A percentile compares a stretch with the other conserved stretches of the same genome.
Conservation (phyloP, 1,140 invertebrate species). For the Doryteuthis pealeii region DNA sequence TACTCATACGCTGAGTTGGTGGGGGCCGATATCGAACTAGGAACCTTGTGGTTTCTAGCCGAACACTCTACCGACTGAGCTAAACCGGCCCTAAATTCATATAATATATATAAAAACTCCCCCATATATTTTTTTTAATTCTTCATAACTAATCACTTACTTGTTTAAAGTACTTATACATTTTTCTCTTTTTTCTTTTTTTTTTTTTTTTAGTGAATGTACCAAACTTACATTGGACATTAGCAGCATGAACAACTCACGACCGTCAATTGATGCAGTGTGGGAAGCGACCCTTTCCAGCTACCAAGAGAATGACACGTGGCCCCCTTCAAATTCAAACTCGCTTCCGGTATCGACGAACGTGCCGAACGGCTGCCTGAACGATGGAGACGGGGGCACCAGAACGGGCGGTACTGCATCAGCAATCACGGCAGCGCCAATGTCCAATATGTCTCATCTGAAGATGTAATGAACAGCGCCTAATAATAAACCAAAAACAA, state of each 20-base stretch:
- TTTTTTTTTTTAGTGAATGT: constrained; percentile 2
- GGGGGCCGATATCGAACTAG: too few relatives aligned
- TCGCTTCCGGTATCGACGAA: neutral
- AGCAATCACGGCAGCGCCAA: neutral
- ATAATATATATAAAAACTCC: too few relatives aligned
- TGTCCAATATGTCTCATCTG: neutral
- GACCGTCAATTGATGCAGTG: constrained; percentile 37
- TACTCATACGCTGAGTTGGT: too few relatives aligned
- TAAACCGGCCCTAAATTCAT: too few relatives aligned
- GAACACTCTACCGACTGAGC: too few relatives aligned
- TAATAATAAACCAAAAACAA: neutral
- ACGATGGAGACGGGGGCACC: neutral
- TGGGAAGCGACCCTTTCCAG: constrained; percentile 39
- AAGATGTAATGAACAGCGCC: neutral
- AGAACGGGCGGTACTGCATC: neutral
- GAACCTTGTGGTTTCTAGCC: too few relatives aligned
- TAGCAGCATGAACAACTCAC: constrained; percentile 4
- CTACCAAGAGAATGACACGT: constrained; percentile 18
- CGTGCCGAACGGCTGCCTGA: neutral
- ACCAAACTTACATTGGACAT: constrained; percentile 8
- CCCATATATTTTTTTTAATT: too few relatives aligned
- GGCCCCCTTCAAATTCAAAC: neutral
- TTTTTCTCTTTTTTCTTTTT: neutral
- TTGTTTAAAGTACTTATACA: too few relatives aligned
- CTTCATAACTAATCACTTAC: too few relatives aligned